phyloP scores from a whole-genome alignment of 2,113 vertebrate species.

The Nasalis larvatus region DNA sequence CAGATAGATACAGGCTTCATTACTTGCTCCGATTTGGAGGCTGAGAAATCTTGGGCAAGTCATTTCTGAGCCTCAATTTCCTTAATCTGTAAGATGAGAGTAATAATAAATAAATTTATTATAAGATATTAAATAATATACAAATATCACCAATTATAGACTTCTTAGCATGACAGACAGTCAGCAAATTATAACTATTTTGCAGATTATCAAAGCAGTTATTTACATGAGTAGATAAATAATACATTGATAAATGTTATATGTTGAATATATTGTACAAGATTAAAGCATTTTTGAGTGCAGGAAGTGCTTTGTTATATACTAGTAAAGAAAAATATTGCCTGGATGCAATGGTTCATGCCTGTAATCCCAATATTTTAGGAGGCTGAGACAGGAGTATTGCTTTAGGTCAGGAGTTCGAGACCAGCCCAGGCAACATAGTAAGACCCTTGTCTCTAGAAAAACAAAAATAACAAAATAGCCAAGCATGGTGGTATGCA shows the following conservation, averaged over 20 bases:
- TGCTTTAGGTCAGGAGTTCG: too few species aligned
- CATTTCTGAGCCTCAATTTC: conserved; percentile 9
- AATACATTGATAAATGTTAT: not conserved
- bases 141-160: conserved; percentile 8
- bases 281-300: not conserved
- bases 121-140: not conserved
- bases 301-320: not conserved
- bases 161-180: not conserved
- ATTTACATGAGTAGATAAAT: conserved; percentile 25
- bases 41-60: not conserved
- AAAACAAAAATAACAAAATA: too few species aligned
- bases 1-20: not conserved
- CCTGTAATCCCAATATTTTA: too few species aligned
- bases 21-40: not conserved
- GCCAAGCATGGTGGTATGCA: too few species aligned
- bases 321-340: not conserved
- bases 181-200: conserved; percentile 15
- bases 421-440: too few species aligned
- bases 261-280: conserved; percentile 14
- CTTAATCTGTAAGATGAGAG: not conserved
- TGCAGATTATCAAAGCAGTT: conserved; percentile 13
- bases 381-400: too few species aligned
- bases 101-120: not conserved
- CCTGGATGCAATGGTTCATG: too few species aligned
- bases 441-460: too few species aligned